phyloP scores from a whole-genome alignment of 1,140 invertebrate genomes.

The Tribolium madens region DNA sequence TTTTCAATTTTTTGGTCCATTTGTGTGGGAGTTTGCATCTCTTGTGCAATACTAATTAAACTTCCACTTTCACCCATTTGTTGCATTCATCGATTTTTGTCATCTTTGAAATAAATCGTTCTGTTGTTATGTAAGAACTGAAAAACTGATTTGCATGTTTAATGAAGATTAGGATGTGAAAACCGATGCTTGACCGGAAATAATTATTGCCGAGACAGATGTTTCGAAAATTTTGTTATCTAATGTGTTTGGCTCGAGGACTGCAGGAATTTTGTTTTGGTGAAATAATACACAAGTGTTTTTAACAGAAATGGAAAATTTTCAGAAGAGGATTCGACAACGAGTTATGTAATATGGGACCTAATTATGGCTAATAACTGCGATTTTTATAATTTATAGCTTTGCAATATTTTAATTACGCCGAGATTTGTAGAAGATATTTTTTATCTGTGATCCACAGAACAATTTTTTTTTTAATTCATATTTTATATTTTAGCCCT shows the following conservation, averaged over 20 bases:
- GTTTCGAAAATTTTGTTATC: background rate
- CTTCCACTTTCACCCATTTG: slow-evolving; percentile 17
- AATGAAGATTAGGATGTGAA: background rate
- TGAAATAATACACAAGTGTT: background rate
- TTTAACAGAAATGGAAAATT: background rate
- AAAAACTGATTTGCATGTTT: background rate
- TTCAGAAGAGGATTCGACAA: background rate
- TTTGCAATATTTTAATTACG: background rate
- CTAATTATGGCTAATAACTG: background rate
- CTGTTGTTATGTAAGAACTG: background rate
- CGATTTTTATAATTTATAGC: background rate
- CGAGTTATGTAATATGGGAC: background rate
- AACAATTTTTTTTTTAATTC: too few species aligned
- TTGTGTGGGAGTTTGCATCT: slow-evolving; percentile 6
- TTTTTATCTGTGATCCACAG: too few species aligned
- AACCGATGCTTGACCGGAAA: background rate
- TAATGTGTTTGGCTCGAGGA: background rate
- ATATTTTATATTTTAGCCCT: too few species aligned
- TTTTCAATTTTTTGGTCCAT: background rate
- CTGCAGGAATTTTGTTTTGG: background rate
- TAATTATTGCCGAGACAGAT: background rate
- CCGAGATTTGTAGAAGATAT: too few species aligned
- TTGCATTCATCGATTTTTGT: background rate
- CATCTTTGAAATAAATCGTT: too few species aligned
- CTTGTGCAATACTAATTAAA: slow-evolving; percentile 17